Evolutionary conservation across 2,113 vertebrate species (phyloP), one percentile per base, ranked within the genome.

Genomic region (Pelecanus crispus): DNA sequence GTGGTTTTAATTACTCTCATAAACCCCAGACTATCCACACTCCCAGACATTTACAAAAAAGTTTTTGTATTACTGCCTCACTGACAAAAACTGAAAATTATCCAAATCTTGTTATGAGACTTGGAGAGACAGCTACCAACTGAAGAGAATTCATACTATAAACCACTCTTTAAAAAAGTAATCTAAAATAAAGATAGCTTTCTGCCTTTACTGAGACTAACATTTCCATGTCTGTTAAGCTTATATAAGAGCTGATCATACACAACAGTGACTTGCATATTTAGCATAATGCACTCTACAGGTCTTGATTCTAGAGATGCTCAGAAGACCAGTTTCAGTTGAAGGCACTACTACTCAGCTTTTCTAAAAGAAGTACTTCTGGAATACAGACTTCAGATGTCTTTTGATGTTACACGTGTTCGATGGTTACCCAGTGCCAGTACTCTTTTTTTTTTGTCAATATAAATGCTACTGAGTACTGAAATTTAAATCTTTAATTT

Each of bases 381-480:
- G n/a, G 24, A 91, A 63, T 31, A 63, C 9, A 86, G 6, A 58
- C 6, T 89, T 68, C 44, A 75, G 52, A 7, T 32, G 17, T 42
- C 34, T 45, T 21, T 0, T 42, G 21, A 59, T 28, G 32, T 17
- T 55, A 42, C 0, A 0, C 4, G 9, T 15, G 29, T 66, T 36
- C 0, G 0, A 20, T 1, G 13, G 17, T 44, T 32, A 88, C 8
- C 2, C 22, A 31, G 20, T n/a, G 42, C 13, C 28, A 66, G 13
- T 36, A 58, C 16, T 28, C 5, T 34, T 26, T 26, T 16, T 40
- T 20, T n/a, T 21, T 21, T 22, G 29, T 15, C 15, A 13, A 45
- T 29, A 79, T 5, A 75, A 75, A 67, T 45, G 22, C 9, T 45
- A 38, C 25, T 9, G 3, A 81, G 11, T n/a, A 38, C 32, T 26